A percentile compares a stretch with the other conserved stretches of the same genome.
Evolutionary conservation across 2,888 invertebrate species (phyloP).

Genomic region (Encarsia formosa): DNA sequence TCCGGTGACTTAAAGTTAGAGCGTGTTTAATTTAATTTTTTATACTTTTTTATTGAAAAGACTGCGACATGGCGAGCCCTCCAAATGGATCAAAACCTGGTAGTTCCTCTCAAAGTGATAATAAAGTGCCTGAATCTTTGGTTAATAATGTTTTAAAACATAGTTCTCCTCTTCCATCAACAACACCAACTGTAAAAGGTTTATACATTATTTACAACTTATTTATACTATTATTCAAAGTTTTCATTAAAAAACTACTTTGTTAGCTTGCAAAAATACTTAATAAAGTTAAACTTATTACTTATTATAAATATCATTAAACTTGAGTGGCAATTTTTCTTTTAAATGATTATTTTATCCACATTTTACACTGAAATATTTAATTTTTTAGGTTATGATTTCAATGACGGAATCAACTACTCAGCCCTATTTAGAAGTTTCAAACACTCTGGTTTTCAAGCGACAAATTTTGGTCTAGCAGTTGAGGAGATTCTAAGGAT

Average conservation of each 20-base stretch:
- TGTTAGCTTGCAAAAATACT: not conserved
- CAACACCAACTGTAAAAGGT: conserved; percentile 64
- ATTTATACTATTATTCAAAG: too few relatives aligned
- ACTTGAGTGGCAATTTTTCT: not conserved
- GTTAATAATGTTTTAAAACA: conserved; percentile 69
- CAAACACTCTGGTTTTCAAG: conserved; percentile 88
- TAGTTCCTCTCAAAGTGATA: conserved; percentile 20
- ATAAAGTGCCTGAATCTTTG: conserved; percentile 54
- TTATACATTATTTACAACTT: conserved; percentile 5
- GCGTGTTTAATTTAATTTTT: too few relatives aligned
- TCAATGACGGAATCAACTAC: conserved; percentile 85
- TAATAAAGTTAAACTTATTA: not conserved
- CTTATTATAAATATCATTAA: not conserved
- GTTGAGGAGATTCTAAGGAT: conserved; percentile 89
- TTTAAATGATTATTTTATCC: not conserved
- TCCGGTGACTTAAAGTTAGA: too few relatives aligned
- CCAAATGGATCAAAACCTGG: too few relatives aligned
- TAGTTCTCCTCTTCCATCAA: conserved; percentile 64
- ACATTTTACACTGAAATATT: not conserved
- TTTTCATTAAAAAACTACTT: not conserved
- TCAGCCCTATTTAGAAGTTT: conserved; percentile 77
- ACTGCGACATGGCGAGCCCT: too few relatives aligned
- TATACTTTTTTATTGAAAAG: too few relatives aligned
- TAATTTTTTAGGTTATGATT: conserved; percentile 83
- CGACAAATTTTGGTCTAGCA: conserved; percentile 89